phyloP scores from a whole-genome alignment of 2,888 invertebrate species.

The Eilema depressum region DNA sequence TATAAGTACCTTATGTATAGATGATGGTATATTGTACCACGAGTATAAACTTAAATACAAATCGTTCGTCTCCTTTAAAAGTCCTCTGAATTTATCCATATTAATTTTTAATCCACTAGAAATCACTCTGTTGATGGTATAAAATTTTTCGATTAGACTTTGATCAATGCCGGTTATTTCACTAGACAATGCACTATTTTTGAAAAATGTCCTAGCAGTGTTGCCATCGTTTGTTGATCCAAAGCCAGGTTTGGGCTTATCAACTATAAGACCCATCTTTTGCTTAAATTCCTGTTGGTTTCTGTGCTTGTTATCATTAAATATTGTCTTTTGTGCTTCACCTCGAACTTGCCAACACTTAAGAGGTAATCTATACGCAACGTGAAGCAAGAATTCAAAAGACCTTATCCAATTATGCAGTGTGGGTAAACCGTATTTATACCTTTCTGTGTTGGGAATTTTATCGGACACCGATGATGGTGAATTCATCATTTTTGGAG shows the following conservation, averaged over 20 bases:
- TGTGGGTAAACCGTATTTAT: constrained; percentile 8
- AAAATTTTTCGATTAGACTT: not conserved
- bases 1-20: constrained; percentile 1
- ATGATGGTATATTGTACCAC: constrained; percentile 1
- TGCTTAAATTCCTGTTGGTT: too few relatives aligned
- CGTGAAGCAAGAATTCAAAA: constrained; percentile 7
- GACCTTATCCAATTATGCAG: constrained; percentile 10
- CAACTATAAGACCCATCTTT: not conserved
- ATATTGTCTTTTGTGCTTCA: too few relatives aligned
- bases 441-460: constrained; percentile 1
- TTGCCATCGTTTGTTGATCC: not conserved
- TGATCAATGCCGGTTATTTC: constrained; percentile 5
- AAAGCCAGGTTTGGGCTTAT: not conserved
- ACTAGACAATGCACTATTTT: not conserved
- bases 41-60: constrained; percentile 5
- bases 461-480: constrained; percentile 4
- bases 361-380: constrained; percentile 7
- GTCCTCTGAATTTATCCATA: constrained; percentile 7
- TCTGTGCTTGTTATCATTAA: too few relatives aligned
- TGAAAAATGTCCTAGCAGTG: not conserved
- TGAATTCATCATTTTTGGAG: constrained; percentile 8
- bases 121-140: constrained; percentile 3
- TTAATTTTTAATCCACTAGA: constrained; percentile 12
- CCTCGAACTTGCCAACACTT: not conserved
- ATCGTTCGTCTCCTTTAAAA: not conserved